Evolutionary conservation across 2,888 invertebrate species (phyloP).

Genomic region (Galeopsomyia nigrocyanea): DNA sequence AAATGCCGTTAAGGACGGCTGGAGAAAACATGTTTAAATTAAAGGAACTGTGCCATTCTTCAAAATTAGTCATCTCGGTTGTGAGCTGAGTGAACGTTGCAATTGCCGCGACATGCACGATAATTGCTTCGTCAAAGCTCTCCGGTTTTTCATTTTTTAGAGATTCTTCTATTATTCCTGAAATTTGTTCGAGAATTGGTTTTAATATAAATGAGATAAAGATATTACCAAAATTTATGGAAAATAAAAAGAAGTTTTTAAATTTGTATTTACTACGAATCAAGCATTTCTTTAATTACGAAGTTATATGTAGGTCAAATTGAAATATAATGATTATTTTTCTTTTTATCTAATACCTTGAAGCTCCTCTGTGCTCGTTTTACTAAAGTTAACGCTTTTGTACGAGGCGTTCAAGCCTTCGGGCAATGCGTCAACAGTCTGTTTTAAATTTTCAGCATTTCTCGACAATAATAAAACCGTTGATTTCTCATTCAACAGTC

Average conservation of each 20-base stretch:
- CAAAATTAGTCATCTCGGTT: slow-evolving; percentile 75
- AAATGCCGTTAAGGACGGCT: slow-evolving; percentile 79
- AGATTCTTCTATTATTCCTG: slow-evolving; percentile 69
- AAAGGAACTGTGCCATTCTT: slow-evolving; percentile 77
- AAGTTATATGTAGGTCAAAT: background rate
- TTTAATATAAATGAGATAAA: background rate
- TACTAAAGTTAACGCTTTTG: slow-evolving; percentile 62
- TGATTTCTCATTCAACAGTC: slow-evolving; percentile 76
- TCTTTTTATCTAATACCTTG: slow-evolving; percentile 21
- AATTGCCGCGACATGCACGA: slow-evolving; percentile 88
- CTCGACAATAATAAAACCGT: slow-evolving; percentile 83
- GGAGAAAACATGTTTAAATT: slow-evolving; percentile 84
- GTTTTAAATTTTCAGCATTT: slow-evolving; percentile 75
- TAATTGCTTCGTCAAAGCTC: slow-evolving; percentile 77
- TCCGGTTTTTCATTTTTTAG: slow-evolving; percentile 67
- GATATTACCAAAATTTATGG: background rate
- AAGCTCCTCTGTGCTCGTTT: slow-evolving; percentile 44
- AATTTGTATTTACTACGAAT: background rate
- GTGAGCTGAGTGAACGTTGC: slow-evolving; percentile 79
- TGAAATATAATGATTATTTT: slow-evolving; percentile 37
- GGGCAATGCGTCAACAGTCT: slow-evolving; percentile 73
- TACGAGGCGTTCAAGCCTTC: slow-evolving; percentile 71
- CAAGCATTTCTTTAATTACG: background rate
- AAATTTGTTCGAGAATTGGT: slow-evolving; percentile 33
- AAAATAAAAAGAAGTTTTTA: background rate